Evolutionary conservation across 2,888 invertebrate genomes (phyloP).

Genomic region (Ernsta delagoae): DNA sequence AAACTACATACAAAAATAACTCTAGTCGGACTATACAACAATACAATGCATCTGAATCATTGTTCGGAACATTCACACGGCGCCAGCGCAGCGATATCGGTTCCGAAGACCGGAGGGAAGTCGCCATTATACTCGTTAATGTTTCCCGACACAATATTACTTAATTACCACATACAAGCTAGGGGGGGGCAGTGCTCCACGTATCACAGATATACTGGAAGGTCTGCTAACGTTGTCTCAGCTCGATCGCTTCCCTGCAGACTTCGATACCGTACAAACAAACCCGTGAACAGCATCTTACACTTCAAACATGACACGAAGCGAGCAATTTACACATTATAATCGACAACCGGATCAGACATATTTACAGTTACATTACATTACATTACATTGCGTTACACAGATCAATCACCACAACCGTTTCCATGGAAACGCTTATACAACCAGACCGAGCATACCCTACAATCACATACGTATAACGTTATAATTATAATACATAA

Average conservation of each 20-base stretch:
- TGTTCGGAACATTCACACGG: background rate
- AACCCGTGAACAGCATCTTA: constrained; percentile 52
- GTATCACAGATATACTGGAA: constrained; percentile 28
- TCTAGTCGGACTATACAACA: background rate
- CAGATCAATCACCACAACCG: background rate
- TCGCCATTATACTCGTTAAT: background rate
- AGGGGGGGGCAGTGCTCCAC: constrained; percentile 30
- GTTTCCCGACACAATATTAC: background rate
- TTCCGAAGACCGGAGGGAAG: constrained; percentile 5
- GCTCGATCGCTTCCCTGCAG: background rate
- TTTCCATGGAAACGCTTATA: constrained; percentile 14
- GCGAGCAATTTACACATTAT: constrained; percentile 63
- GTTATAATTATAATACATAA: constrained; percentile 54
- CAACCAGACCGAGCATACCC: constrained; percentile 49
- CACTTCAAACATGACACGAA: constrained; percentile 59
- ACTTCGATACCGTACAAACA: background rate
- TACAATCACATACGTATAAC: constrained; percentile 47
- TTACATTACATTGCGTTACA: constrained; percentile 19
- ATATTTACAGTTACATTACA: constrained; percentile 29
- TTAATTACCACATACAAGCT: constrained; percentile 25
- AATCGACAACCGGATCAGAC: constrained; percentile 68
- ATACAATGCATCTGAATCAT: background rate
- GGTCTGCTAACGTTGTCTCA: background rate
- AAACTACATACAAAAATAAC: constrained; percentile 27
- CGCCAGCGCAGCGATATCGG: background rate